Percentiles rank a stretch among this genome's conserved stretches.
These are phyloP conservation scores for Ibidorhyncha struthersii DNA, from an alignment of 2,113 vertebrate genomes.

Conservation along the genomic window DNA sequence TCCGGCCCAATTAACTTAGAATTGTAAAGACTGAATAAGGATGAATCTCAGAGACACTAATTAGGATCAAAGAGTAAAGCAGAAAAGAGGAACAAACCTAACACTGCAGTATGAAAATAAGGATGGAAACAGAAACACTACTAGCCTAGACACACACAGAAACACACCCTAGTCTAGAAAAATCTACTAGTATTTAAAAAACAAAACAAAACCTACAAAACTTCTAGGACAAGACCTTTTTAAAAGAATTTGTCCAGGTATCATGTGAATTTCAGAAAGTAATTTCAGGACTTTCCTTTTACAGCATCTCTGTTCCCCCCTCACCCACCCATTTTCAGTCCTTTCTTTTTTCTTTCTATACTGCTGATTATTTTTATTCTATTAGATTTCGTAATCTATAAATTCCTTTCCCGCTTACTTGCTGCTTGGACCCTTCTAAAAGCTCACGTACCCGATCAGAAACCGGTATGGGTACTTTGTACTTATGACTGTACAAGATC, in stretches of 20 bases:
- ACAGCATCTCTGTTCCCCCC: background rate
- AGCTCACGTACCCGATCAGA: background rate
- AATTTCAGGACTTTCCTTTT: background rate
- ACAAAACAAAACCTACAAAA: background rate
- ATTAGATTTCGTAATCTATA: background rate
- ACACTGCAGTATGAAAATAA: background rate
- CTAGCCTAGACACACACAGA: no score
- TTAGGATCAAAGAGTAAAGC: background rate
- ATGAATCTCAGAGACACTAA: background rate
- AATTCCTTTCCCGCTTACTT: background rate
- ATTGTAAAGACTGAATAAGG: background rate
- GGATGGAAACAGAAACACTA: background rate
- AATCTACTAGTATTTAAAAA: background rate
- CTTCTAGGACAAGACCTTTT: background rate
- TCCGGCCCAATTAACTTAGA: background rate
- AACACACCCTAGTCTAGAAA: no score
- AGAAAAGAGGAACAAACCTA: background rate
- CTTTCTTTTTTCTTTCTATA: background rate
- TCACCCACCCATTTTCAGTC: background rate
- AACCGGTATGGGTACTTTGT: background rate
- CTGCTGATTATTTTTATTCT: background rate
- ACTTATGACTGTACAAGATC: background rate
- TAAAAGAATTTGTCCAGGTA: background rate
- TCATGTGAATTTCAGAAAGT: background rate
- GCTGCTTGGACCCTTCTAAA: background rate